Base-by-base conservation (phyloP, 1,140 invertebrate species). In the Lasioglossum albipes region DNA sequence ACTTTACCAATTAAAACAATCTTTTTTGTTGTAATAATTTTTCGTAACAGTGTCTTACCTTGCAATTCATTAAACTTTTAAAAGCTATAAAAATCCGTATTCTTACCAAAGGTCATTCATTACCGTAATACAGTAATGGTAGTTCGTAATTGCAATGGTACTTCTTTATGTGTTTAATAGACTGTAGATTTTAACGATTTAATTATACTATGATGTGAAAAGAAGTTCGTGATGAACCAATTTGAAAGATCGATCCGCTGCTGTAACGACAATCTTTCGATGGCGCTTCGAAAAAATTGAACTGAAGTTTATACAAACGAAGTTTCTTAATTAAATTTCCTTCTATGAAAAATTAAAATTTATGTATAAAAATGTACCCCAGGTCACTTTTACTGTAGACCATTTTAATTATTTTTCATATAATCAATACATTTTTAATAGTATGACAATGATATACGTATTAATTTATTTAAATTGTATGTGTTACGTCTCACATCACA, bases 261-360 rank as follows among this genome's bases (percentile, higher is more conserved):
- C 7, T 49, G 18, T 27, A 49, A 49, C 18, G 13, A 13, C 12
- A 27, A 31, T 18, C 41, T 62, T 42, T 18, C 31, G n/a, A 9
- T 10, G 20, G 27, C 42, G n/a, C 16, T 22, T 27, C 36, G 2
- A 9, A 61, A 49, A n/a, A 62, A 18, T 62, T 31, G 27, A 9
- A n/a, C 20, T 6, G 0, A 70, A 54, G 20, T 70, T 31, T 54
- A 20, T 0, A 27, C 9, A 36, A n/a, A 27, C 45, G 20, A 57
- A 70, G 27, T 54, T 70, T 70, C 45, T 70, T 57, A n/a, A 70
- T 70, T 54, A 70, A n/a, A 36, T 36, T 57, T 57, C 0, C 18
- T 59, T 22, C n/a, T 1, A 0, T 2, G 20, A 59, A 59, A 7
- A 59, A 59, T 54, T 54, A n/a, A 59, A n/a, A 59, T 6, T n/a